Base-by-base conservation (phyloP, 2,888 invertebrate species). In the Tetranychus truncatus region DNA sequence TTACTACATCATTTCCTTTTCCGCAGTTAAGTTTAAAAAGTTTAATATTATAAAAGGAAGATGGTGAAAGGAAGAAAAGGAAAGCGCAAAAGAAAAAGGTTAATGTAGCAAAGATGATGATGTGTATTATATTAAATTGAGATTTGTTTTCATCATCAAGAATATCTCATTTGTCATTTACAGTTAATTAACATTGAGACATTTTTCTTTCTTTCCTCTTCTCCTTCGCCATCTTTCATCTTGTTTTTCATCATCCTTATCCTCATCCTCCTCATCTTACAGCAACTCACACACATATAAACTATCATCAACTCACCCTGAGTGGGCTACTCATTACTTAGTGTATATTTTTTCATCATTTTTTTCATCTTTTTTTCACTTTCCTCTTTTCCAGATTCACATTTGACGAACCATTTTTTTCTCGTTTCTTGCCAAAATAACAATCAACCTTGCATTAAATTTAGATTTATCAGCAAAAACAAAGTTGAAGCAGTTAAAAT, bases 161-260 rank as follows among this genome's bases (percentile, higher is more conserved):
- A 55, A 9, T 15, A 55, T 55, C 15, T 55, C 55, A 55, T 55
- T 55, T 55, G 55, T 55, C 55, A 55, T 55, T 55, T 55, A 55
- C 55, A 55, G 55, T 55, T 55, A 55, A 55, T 55, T 55, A 55
- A 55, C 55, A 55, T 55, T 55, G 55, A 55, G 55, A 55, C 55
- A 55, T 55, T 55, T 55, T 55, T 55, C 55, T 55, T 55, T 55
- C 55, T 55, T 55, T 15, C 15, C 15, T 55, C 55, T 55, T 55
- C 15, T 55, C 7, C 34, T 34, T 34, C 34, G 3, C 34, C 34
- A 34, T 34, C 34, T 34, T 55, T 55, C 15, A 55, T 55, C 9
- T 15, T 55, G 11, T 15, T 15, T 55, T 55, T 55, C 15, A 55
- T 55, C 55, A 55, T 55, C 55, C 55, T 55, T 15, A 55, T 55